Evolutionary conservation across 2,888 invertebrate species (phyloP).

Genomic region (Protodeltote pygarga): DNA sequence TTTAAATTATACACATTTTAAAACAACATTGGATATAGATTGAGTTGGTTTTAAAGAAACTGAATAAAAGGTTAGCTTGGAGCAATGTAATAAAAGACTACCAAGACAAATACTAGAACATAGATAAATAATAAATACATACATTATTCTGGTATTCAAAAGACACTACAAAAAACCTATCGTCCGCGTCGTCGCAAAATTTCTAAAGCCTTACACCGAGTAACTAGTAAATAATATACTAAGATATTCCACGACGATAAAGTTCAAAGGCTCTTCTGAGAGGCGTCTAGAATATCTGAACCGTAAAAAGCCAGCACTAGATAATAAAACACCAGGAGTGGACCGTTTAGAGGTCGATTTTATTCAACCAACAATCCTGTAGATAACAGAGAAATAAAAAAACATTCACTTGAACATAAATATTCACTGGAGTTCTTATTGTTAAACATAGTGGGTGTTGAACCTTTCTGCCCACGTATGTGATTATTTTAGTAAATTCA

Average conservation of each 20-base stretch:
- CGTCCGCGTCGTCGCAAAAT: slow-evolving; percentile 10
- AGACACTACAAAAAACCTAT: background rate
- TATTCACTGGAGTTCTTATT: slow-evolving; percentile 44
- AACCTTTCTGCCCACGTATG: slow-evolving; percentile 43
- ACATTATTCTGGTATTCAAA: too few species aligned
- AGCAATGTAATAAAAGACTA: too few species aligned
- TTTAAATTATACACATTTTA: too few species aligned
- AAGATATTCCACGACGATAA: slow-evolving; percentile 54
- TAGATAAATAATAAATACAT: too few species aligned
- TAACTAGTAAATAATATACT: slow-evolving; percentile 53
- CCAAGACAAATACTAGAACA: too few species aligned
- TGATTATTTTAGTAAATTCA: slow-evolving; percentile 49
- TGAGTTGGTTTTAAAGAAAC: too few species aligned
- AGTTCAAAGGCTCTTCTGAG: slow-evolving; percentile 58
- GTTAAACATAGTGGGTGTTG: slow-evolving; percentile 45
- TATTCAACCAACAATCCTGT: slow-evolving; percentile 38
- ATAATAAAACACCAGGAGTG: slow-evolving; percentile 50
- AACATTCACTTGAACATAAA: slow-evolving; percentile 41
- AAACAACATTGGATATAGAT: too few species aligned
- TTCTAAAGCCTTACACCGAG: slow-evolving; percentile 17
- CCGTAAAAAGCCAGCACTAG: slow-evolving; percentile 59
- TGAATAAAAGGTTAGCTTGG: too few species aligned
- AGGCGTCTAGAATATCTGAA: slow-evolving; percentile 62
- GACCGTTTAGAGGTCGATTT: slow-evolving; percentile 36
- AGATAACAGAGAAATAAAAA: slow-evolving; percentile 38